Base-by-base conservation (phyloP, 2,797 vertebrate genomes). In the Takifugu ocellatus region DNA sequence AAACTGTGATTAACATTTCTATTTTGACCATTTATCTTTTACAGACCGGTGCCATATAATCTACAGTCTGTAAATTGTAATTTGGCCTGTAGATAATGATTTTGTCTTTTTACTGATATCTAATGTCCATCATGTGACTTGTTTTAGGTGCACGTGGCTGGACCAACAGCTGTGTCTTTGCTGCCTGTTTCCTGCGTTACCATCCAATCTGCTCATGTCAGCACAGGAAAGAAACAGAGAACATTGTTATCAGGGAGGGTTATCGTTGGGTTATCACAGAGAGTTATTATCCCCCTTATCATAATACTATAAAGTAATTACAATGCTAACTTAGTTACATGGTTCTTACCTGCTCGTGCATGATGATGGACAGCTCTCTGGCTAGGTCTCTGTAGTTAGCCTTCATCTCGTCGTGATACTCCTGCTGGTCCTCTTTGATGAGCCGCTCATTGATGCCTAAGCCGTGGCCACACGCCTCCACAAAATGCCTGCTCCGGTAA, bases 391-490 rank as follows among this genome's bases (percentile, higher is more conserved):
- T 91, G 74, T 97, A 98, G 89, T 93, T 98, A 46, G 94, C 94
- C 70, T 98, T 99, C 95, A 98, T 97, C 88, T 98, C 97, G 60
- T 98, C 96, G 65, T 99, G 97, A 77, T 98, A 99, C 79, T 99
- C 95, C 79, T 96, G 85, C 61, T 97, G 97, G 87, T 98, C 96
- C 81, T 98, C 96, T 79, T 99, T 98, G 79, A 97, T 98, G 54
- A 99, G 92, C 2, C 94, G 90, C 74, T 98, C 97, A 14, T 98
- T 99, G 48, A 99, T 84, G 39, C 90, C 91, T 44, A 99, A 83
- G 59, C 93, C 96, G 6, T 94, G 95, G n/a, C 97, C 96, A 26
- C 95, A 98, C 5, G 95, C 95, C 84, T 98, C 97, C 79, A 98
- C 96, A 88, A 98, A 99, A 86, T 97, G 93, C 88, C 96, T 98